phyloP scores from a whole-genome alignment of 2,888 invertebrate species.

The Sinotaia quadrata region DNA sequence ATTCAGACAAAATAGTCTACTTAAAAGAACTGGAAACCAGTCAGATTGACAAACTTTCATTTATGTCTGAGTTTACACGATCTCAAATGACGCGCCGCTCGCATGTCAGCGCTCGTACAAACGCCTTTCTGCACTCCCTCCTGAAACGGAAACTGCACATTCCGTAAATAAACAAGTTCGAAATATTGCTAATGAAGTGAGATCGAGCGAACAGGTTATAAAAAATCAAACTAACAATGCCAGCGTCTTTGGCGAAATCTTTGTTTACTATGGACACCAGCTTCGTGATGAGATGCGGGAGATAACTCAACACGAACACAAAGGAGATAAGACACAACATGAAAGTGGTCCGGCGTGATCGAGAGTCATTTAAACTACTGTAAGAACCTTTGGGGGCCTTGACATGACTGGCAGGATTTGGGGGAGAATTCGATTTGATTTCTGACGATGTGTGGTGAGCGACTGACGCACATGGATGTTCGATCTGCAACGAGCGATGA shows the following conservation, averaged over 20 bases:
- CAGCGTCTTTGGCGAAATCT: constrained; percentile 37
- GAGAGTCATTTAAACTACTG: constrained; percentile 30
- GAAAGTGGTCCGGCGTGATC: constrained; percentile 43
- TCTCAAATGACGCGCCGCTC: too few species aligned
- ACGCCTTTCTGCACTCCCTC: constrained; percentile 38
- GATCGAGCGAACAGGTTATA: constrained; percentile 55
- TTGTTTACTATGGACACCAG: constrained; percentile 43
- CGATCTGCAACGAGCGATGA: too few species aligned
- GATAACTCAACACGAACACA: constrained; percentile 47
- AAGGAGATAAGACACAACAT: constrained; percentile 50
- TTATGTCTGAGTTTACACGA: too few species aligned
- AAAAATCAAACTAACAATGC: constrained; percentile 36
- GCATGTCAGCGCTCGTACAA: too few species aligned
- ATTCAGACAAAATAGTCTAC: too few species aligned
- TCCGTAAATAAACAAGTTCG: constrained; percentile 56
- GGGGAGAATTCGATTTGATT: too few species aligned
- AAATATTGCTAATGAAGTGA: constrained; percentile 51
- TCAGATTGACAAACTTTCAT: too few species aligned
- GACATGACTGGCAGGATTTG: constrained; percentile 16
- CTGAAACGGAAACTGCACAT: constrained; percentile 52
- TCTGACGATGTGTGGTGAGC: too few species aligned
- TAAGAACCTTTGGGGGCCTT: constrained; percentile 23
- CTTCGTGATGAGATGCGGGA: constrained; percentile 47
- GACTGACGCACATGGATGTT: not conserved
- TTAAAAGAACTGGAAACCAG: too few species aligned